Evolutionary conservation across 92 coral and sea anemone species (phyloP), one percentile per base, ranked within the genome.

Genomic region (Umimayanthus kanabou): DNA sequence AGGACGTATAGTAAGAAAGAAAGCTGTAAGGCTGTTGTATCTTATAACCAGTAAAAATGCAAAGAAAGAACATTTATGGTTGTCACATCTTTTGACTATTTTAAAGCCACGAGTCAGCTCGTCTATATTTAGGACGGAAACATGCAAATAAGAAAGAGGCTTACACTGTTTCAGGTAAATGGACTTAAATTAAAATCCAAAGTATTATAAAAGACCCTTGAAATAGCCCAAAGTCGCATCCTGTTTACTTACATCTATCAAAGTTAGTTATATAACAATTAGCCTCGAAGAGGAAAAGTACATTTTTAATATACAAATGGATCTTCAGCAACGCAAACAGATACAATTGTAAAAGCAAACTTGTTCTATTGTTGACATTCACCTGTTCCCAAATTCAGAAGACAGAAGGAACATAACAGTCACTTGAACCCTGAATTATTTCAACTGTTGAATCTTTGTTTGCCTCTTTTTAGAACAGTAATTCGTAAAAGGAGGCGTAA

Each of bases 231-330:
- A 81, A 65, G 49, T 65, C 20, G 33, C 53, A 33, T 81, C 76
- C 85, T 65, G 73, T 81, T 81, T 39, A 6, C 33, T 15, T 81
- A 43, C 85, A 64, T 39, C 33, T 13, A 66, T 81, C 33, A 64
- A 23, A 81, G 57, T 30, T 78, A 78, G 30, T 43, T 47, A 43
- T 81, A 79, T 61, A 43, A 18, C 39, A 81, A 81, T 81, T 65
- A 23, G 20, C 39, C 82, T 81, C n/a, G 9, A 9, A 81, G 33
- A 43, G 37, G 72, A 40, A 11, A 61, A 39, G 50, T 81, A 45
- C 53, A 81, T 23, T 81, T 64, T 64, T n/a, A 81, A 39, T 8
- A n/a, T 23, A 37, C 45, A 65, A 81, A 81, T 47, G 74, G 50
- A 75, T 66, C 55, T 43, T 40, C 23, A 66, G 37, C 26, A n/a